Conservation (phyloP, 2,113 vertebrate genomes). For the Mastomys natalensis region DNA sequence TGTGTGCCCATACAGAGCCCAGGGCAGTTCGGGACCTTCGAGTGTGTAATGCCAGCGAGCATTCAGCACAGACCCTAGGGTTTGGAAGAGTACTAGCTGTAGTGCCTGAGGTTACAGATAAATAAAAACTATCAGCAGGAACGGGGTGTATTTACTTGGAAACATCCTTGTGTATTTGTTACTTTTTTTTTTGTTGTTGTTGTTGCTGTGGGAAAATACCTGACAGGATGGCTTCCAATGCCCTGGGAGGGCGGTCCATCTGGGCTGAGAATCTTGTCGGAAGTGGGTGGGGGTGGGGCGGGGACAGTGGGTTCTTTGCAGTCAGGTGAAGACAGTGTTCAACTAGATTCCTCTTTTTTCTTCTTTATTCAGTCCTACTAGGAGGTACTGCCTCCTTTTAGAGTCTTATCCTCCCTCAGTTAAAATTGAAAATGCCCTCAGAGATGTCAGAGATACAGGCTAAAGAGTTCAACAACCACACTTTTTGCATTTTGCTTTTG, state of each 20-base stretch:
- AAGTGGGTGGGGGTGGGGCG: background rate
- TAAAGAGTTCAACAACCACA: background rate
- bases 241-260: background rate
- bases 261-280: background rate
- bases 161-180: background rate
- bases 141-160: background rate
- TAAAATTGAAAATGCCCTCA: background rate
- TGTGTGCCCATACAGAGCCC: background rate
- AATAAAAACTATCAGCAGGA: conserved; percentile 6
- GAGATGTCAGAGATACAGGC: background rate
- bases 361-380: background rate
- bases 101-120: background rate
- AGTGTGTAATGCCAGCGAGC: background rate
- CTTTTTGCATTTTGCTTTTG: background rate
- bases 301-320: no score
- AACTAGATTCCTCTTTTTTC: background rate
- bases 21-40: background rate
- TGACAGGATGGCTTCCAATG: background rate
- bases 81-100: background rate
- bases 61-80: background rate
- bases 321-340: background rate
- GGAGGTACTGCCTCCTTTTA: background rate
- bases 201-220: no score
- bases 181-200: no score
- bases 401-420: background rate